Percentiles rank a stretch among this genome's conserved stretches.
Evolutionary conservation across 2,113 vertebrate species (phyloP).

Genomic region (Hydropotes inermis): DNA sequence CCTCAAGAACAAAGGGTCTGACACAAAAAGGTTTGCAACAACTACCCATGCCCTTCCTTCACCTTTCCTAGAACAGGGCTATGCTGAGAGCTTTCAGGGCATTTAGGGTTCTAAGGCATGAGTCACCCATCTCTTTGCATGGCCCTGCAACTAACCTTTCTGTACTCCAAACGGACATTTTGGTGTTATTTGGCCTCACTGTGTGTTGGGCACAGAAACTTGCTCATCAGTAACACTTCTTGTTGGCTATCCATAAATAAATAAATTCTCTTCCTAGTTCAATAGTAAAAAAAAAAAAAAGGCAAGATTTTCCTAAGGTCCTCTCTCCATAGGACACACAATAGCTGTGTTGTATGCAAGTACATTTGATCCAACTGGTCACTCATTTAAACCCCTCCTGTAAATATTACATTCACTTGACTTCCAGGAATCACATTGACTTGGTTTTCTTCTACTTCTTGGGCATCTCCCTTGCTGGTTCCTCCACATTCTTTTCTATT

Average conservation of each 20-base stretch:
- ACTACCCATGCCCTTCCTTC: neutral
- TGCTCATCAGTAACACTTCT: neutral
- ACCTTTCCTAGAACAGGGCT: neutral
- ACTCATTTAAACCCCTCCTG: neutral
- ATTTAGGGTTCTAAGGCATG: neutral
- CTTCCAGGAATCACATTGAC: neutral
- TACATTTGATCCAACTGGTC: neutral
- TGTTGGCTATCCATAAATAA: neutral
- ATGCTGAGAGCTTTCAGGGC: neutral
- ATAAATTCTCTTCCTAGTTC: neutral
- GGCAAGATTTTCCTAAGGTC: neutral
- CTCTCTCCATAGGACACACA: neutral
- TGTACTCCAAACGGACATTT: neutral
- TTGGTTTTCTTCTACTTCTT: neutral
- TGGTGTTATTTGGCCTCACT: neutral
- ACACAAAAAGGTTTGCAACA: neutral
- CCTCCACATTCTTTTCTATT: neutral
- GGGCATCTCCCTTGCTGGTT: neutral
- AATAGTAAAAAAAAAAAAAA: neutral
- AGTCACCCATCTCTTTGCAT: neutral
- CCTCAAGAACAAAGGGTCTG: neutral
- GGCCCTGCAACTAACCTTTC: neutral
- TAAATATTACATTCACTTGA: neutral
- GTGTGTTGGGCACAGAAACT: neutral
- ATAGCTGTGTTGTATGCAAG: neutral